Evolutionary conservation across 1,140 invertebrate species (phyloP), one percentile per base, ranked within the genome.

Genomic region (Diorhabda carinulata): DNA sequence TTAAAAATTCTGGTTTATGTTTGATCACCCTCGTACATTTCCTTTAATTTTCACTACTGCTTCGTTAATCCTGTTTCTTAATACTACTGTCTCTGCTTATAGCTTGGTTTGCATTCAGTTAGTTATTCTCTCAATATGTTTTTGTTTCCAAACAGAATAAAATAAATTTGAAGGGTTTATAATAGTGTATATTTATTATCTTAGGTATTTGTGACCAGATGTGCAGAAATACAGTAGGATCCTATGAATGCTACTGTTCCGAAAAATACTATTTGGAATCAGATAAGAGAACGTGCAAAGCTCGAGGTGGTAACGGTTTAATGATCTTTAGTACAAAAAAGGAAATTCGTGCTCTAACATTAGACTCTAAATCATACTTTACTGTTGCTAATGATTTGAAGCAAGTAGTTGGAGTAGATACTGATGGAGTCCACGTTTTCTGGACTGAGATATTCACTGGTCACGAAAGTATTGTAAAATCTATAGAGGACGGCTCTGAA

Each of bases 181-280:
- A 1, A 25, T 25, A 25, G 25, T 25, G 25, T 25, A 25, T 25
- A 25, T 25, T 25, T 25, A 25, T 25, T 67, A 66, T 72, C 71
- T 40, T n/a, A 79, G 78, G 78, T 5, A 82, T 86, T 0, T 99
- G 97, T 74, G 91, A 92, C 66, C 97, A 99, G 78, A 79, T 81
- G 61, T 99, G 97, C 76, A 79, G 85, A 25, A 97, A 98, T 78
- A 86, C 81, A 0, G 82, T 83, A 0, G 95, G 95, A 0, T 88
- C 87, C 1, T 97, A 89, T 78, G 83, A 81, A 4, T 99, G 97
- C 78, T 83, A 84, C 56, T 98, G 97, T 81, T 88, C 91, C 41
- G 78, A 86, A 0, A 90, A 90, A 0, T 98, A 94, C 77, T 83
- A 83, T 10, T 80, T 90, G 41, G 83, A 88, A 68, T 58, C 77